Evolutionary conservation across 2,797 vertebrate genomes (phyloP).

Genomic region (Meriones psammophilus): DNA sequence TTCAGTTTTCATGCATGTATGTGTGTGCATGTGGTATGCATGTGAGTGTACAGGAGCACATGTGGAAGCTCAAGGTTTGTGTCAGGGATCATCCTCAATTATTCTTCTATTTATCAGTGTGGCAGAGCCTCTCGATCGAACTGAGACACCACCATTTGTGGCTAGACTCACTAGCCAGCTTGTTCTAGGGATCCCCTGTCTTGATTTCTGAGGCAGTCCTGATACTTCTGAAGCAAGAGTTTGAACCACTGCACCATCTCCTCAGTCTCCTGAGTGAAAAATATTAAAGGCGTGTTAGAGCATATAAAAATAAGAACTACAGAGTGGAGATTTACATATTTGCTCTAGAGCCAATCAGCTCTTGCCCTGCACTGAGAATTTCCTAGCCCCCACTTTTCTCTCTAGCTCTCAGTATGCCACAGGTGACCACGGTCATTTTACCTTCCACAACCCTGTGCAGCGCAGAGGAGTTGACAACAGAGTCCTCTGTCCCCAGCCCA

Average conservation of each 20-base stretch:
- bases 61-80: not conserved
- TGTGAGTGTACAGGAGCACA: not conserved
- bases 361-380: not conserved
- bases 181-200: not conserved
- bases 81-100: not conserved
- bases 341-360: not conserved
- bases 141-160: not conserved
- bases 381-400: not conserved
- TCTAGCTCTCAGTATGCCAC: not conserved
- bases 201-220: not conserved
- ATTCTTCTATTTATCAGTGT: not conserved
- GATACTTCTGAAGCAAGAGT: not conserved
- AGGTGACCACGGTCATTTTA: not conserved
- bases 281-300: constrained; percentile 20
- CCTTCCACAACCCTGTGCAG: not conserved
- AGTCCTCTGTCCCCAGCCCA: not conserved
- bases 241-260: not conserved
- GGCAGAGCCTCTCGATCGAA: not conserved
- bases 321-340: constrained; percentile 14
- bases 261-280: not conserved
- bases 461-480: not conserved
- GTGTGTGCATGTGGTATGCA: not conserved
- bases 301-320: constrained; percentile 3
- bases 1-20: not conserved
- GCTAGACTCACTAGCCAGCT: not conserved